A percentile compares a stretch with the other conserved stretches of the same genome.
phyloP scores from a whole-genome alignment of 2,888 invertebrate species.

The Junonia oenone region DNA sequence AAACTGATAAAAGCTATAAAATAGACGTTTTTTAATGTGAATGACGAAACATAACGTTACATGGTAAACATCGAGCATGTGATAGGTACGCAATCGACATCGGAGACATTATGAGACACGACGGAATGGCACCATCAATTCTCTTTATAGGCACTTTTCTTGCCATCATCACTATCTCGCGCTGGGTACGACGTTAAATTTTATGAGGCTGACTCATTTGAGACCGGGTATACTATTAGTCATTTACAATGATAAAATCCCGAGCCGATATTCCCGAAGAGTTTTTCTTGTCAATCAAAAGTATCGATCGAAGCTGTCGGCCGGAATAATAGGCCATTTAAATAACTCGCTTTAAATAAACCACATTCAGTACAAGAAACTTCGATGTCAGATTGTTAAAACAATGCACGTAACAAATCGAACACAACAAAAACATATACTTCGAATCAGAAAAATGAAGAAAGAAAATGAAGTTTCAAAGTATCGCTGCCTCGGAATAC shows the following conservation, averaged over 20 bases:
- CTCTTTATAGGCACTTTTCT: slow-evolving; percentile 69
- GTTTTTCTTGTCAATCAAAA: slow-evolving; percentile 21
- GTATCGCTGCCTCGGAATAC: background rate
- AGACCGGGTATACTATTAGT: slow-evolving; percentile 48
- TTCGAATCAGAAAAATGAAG: background rate
- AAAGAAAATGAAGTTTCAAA: background rate
- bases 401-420: background rate
- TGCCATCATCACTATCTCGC: slow-evolving; percentile 67
- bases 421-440: background rate
- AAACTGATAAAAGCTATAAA: background rate
- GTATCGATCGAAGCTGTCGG: slow-evolving; percentile 2
- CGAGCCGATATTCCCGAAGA: slow-evolving; percentile 27
- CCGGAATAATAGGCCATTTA: slow-evolving; percentile 3
- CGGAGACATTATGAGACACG: slow-evolving; percentile 38
- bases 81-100: slow-evolving; percentile 20
- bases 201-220: slow-evolving; percentile 69
- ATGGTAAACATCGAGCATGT: background rate
- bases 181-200: slow-evolving; percentile 64
- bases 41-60: background rate
- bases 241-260: slow-evolving; percentile 47
- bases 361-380: background rate
- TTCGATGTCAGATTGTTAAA: background rate
- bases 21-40: background rate
- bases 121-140: slow-evolving; percentile 61
- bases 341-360: background rate